A percentile compares a stretch with the other conserved stretches of the same genome.
Evolutionary conservation across 1,140 invertebrate species (phyloP).

Genomic region (Drosophila oshimai): DNA sequence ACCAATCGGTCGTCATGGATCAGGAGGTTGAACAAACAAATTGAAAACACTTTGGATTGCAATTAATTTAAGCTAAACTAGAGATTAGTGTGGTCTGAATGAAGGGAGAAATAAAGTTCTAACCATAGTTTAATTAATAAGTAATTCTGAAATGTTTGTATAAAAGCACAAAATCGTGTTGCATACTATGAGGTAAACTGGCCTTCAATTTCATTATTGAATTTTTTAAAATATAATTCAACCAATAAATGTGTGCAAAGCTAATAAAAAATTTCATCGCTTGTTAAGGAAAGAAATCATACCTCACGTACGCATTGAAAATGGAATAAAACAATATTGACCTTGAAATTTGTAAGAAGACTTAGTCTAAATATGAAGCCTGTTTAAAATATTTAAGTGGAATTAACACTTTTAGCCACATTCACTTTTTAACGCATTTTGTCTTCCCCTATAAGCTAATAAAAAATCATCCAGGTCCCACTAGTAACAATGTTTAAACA

Average conservation of each 20-base stretch:
- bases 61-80: slow-evolving; percentile 27
- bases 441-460: slow-evolving; percentile 25
- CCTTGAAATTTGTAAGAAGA: neutral
- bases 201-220: too few relatives aligned
- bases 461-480: slow-evolving; percentile 23
- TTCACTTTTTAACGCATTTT: neutral
- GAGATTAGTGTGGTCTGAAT: slow-evolving; percentile 4
- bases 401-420: neutral
- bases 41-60: neutral
- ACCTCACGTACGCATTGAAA: too few relatives aligned
- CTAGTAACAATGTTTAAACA: slow-evolving; percentile 24
- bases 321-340: too few relatives aligned
- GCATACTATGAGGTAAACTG: too few relatives aligned
- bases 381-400: neutral
- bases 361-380: too few relatives aligned
- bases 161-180: neutral
- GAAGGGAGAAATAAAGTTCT: neutral
- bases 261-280: too few relatives aligned
- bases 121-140: too few relatives aligned
- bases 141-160: neutral
- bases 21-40: slow-evolving; percentile 28
- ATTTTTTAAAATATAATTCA: too few relatives aligned
- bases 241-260: too few relatives aligned
- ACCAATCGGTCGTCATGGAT: slow-evolving; percentile 43
- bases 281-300: too few relatives aligned